Conservation (phyloP, 2,888 invertebrate species). For the Aphidoletes aphidimyza region DNA sequence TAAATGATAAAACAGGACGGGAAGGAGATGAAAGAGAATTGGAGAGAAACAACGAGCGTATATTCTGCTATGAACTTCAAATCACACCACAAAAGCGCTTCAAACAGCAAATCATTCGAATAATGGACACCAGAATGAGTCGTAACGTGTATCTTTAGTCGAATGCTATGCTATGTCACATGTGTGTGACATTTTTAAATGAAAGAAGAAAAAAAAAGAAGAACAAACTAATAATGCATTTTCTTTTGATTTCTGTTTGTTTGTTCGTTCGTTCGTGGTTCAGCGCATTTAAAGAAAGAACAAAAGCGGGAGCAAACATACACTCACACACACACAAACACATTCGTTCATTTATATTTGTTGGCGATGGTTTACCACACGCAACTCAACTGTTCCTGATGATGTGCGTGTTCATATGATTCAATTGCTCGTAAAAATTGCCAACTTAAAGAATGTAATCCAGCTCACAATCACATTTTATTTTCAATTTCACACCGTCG, state of each 20-base stretch:
- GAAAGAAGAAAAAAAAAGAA: too few relatives aligned
- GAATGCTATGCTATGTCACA: background rate
- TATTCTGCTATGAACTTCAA: too few relatives aligned
- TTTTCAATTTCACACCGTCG: conserved; percentile 53
- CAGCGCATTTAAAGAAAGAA: background rate
- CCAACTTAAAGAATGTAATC: conserved; percentile 25
- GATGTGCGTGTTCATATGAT: conserved; percentile 49
- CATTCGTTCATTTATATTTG: too few relatives aligned
- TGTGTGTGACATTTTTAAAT: background rate
- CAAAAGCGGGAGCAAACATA: background rate
- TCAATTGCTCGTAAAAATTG: conserved; percentile 47
- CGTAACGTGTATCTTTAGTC: background rate
- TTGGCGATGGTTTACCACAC: too few relatives aligned
- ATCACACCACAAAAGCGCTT: background rate
- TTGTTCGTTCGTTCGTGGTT: background rate
- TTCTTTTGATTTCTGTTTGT: background rate
- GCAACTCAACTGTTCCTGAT: background rate
- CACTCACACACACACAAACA: background rate
- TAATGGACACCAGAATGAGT: background rate
- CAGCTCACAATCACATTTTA: conserved; percentile 48
- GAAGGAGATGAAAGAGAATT: too few relatives aligned
- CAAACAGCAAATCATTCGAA: background rate
- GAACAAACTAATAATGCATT: conserved; percentile 26
- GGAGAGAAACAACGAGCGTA: too few relatives aligned
- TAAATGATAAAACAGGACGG: too few relatives aligned